Conservation (phyloP, 30 jellyfish, hydroid and myxozoan species). For the Hydra vulgaris region DNA sequence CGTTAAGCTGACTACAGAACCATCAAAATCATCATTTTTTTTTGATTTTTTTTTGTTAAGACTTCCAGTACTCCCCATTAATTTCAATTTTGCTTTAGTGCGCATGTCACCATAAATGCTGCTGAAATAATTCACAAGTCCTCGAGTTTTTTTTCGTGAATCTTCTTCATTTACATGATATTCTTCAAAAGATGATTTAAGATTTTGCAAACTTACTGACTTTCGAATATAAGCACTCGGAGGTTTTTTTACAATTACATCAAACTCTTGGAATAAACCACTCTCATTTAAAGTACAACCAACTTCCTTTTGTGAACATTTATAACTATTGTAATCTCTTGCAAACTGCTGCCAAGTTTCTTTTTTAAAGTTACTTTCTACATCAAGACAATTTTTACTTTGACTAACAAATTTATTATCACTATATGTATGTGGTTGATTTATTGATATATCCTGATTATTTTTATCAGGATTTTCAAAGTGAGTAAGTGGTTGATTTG, state of each 20-base stretch:
- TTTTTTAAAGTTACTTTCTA: background rate
- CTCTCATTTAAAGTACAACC: constrained; percentile 6
- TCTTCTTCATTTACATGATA: background rate
- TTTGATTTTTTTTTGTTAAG: background rate
- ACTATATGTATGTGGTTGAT: background rate
- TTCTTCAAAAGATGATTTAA: background rate
- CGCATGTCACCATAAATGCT: constrained; percentile 10
- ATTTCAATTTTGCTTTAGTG: background rate
- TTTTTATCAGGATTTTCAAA: background rate
- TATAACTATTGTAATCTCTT: background rate
- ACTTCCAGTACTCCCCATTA: background rate
- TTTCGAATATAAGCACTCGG: background rate
- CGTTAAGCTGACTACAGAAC: background rate
- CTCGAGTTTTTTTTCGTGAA: background rate
- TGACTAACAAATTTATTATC: background rate
- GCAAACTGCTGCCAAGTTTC: background rate
- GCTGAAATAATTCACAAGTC: background rate
- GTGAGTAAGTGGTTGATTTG: background rate
- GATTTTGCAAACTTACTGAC: constrained; percentile 5
- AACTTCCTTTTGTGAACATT: background rate
- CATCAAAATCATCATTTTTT: background rate
- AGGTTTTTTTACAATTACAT: constrained; percentile 7
- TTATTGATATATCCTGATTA: background rate
- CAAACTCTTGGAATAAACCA: constrained; percentile 2
- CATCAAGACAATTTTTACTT: background rate